A percentile compares a stretch with the other conserved stretches of the same genome.
Evolutionary conservation across 2,797 vertebrate genomes (phyloP).

Genomic region (Pseudochirops cupreus): DNA sequence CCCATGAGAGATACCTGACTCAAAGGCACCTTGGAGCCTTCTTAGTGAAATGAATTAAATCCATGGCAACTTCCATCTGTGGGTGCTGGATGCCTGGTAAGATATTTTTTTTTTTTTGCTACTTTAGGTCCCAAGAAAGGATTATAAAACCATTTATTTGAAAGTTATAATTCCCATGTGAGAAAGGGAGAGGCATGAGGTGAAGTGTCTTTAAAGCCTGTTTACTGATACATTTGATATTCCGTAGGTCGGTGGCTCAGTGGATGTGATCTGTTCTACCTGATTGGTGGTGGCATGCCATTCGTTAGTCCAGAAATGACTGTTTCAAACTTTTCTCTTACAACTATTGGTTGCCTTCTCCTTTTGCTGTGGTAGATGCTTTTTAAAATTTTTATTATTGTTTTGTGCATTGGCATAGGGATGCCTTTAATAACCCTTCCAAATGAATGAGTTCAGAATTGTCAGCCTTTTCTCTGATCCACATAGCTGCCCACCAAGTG

Average conservation of each 20-base stretch:
- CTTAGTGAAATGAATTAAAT: slow-evolving; percentile 25
- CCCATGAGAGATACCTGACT: neutral
- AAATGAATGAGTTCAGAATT: slow-evolving; percentile 30
- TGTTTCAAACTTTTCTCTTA: slow-evolving; percentile 23
- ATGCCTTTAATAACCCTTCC: neutral
- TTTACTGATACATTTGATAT: neutral
- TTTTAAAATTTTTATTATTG: neutral
- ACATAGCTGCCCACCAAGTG: neutral
- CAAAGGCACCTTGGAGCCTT: neutral
- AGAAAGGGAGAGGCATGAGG: neutral
- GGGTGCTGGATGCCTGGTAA: neutral
- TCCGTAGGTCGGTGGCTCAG: neutral
- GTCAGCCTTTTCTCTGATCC: neutral
- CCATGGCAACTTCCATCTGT: slow-evolving; percentile 2
- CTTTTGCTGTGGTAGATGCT: neutral
- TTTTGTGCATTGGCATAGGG: neutral
- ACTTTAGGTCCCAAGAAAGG: neutral
- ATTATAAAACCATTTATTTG: slow-evolving; percentile 24
- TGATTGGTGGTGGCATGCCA: neutral
- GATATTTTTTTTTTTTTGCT: slow-evolving; percentile 17
- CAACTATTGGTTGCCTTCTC: slow-evolving; percentile 7
- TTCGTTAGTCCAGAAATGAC: neutral
- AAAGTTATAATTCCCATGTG: neutral
- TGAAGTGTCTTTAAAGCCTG: neutral
- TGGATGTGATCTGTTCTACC: slow-evolving; percentile 7